Percentiles rank a stretch among this genome's conserved stretches.
Evolutionary conservation across 1,140 invertebrate genomes (phyloP).

Genomic region (Lordiphosa stackelbergi): DNA sequence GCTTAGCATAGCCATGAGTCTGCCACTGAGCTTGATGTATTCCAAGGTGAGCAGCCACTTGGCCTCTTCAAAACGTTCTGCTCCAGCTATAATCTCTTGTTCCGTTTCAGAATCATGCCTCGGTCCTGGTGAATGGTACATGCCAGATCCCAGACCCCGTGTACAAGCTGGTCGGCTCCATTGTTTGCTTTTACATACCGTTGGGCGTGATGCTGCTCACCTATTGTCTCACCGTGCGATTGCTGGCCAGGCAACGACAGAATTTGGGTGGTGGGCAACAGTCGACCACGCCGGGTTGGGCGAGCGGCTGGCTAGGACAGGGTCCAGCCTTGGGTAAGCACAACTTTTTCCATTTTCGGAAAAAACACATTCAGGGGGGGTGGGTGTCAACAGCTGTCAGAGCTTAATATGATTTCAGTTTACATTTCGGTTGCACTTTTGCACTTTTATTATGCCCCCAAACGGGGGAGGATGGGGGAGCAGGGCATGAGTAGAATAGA

Average conservation of each 20-base stretch:
- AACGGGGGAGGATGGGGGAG: background rate
- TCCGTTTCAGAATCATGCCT: conserved; percentile 84
- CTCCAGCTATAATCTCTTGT: conserved; percentile 10
- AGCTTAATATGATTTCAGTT: conserved; percentile 51
- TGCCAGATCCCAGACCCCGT: conserved; percentile 92
- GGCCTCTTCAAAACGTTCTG: background rate
- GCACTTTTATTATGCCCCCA: conserved; percentile 8
- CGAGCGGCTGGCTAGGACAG: conserved; percentile 81
- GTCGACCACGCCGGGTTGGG: conserved; percentile 78
- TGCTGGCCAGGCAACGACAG: conserved; percentile 87
- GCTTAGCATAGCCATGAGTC: conserved; percentile 91
- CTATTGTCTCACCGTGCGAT: conserved; percentile 91
- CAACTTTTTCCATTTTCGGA: conserved; percentile 3
- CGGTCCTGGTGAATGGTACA: conserved; percentile 86
- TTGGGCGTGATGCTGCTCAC: conserved; percentile 95
- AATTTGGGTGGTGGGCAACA: conserved; percentile 81
- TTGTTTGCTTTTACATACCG: conserved; percentile 97
- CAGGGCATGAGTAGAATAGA: background rate
- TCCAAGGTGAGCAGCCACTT: conserved; percentile 81
- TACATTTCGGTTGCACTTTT: conserved; percentile 42
- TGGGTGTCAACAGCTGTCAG: conserved; percentile 2
- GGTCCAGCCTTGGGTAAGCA: conserved; percentile 79
- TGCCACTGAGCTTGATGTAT: conserved; percentile 92
- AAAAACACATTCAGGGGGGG: conserved; percentile 1
- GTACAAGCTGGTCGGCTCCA: conserved; percentile 94